These are phyloP conservation scores for Oceanites oceanicus DNA, from an alignment of 2,113 vertebrate genomes.

Conservation along the genomic window DNA sequence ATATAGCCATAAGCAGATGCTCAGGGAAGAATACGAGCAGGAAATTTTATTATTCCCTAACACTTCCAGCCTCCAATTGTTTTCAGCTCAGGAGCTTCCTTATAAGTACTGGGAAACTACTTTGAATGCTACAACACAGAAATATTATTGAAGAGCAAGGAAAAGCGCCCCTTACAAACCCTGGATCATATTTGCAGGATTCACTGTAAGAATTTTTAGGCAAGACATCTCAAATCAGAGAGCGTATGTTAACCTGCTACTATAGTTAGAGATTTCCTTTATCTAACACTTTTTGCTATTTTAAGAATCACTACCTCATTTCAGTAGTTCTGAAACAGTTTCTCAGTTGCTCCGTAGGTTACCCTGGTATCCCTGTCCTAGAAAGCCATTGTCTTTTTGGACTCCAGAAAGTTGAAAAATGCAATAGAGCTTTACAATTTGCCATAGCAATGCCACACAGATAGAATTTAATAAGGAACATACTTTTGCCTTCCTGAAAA, in stretches of 20 bases:
- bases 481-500: background rate
- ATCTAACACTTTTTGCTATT: background rate
- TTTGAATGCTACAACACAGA: background rate
- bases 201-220: background rate
- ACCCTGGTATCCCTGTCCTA: background rate
- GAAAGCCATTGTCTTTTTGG: background rate
- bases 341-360: background rate
- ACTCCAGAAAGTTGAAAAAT: background rate
- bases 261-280: background rate
- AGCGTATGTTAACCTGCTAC: background rate
- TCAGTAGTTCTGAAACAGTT: background rate
- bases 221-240: background rate
- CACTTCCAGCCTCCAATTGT: background rate
- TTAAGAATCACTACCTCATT: background rate
- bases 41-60: background rate
- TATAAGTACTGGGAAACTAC: background rate
- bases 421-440: background rate
- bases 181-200: background rate
- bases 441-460: background rate
- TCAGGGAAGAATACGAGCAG: background rate
- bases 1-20: background rate
- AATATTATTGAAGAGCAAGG: background rate
- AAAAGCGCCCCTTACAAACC: background rate
- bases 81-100: background rate
- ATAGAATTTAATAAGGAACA: background rate